Evolutionary conservation across 2,888 invertebrate species (phyloP).

Genomic region (Trichogramma evanescens): DNA sequence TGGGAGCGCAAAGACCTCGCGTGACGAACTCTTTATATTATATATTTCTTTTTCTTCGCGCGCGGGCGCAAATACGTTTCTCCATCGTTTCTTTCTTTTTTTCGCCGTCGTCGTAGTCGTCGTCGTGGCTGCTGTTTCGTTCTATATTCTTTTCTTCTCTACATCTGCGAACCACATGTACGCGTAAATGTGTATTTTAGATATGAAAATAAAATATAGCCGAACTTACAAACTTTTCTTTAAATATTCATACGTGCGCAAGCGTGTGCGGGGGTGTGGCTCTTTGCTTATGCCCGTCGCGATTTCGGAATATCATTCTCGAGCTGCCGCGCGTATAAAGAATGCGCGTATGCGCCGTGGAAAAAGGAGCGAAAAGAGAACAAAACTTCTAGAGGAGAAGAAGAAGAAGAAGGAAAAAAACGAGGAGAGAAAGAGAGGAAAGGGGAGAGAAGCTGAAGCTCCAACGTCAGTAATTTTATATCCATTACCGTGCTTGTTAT

Average conservation of each 20-base stretch:
- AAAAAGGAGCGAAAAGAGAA: no score
- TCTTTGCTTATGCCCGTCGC: no score
- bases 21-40: slow-evolving; percentile 11
- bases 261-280: no score
- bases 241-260: background rate
- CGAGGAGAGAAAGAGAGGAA: slow-evolving; percentile 3
- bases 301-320: no score
- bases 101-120: background rate
- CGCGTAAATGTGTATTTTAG: no score
- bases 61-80: background rate
- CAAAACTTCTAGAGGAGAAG: no score
- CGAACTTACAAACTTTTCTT: no score
- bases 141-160: slow-evolving; percentile 1
- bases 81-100: background rate
- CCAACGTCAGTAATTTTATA: slow-evolving; percentile 12
- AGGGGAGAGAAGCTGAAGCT: slow-evolving; percentile 3
- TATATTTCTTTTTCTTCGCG: no score
- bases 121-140: background rate
- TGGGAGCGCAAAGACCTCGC: slow-evolving; percentile 8
- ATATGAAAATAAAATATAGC: no score
- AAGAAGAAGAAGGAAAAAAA: no score
- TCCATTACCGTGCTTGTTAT: slow-evolving; percentile 20
- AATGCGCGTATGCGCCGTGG: background rate
- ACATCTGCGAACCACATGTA: no score
- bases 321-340: background rate